Base-by-base conservation (phyloP, 2,888 invertebrate genomes). In the Leistus spinibarbis region DNA sequence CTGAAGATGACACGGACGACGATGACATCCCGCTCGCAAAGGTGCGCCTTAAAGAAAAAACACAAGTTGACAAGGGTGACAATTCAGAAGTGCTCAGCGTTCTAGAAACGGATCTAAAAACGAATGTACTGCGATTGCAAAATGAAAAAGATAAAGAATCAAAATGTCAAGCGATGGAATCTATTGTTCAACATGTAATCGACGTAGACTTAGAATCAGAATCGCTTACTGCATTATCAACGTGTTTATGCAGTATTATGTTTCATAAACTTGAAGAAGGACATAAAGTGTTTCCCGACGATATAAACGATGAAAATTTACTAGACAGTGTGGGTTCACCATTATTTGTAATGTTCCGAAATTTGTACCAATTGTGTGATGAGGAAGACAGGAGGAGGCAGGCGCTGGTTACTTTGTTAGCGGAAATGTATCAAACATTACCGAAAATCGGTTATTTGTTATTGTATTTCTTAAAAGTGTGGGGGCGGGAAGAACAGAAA, bases 381-480 rank as follows among this genome's bases (percentile, higher is more conserved):
- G 89, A 92, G 83, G 91, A 96, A 85, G 91, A 93, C 85, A 88
- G 93, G 81, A 89, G 90, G 77, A 90, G 94, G 79, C 94, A 95
- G 85, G 91, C 95, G 40, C 87, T 96, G 78, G 87, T 95, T 78
- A 90, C 92, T 79, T 88, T 98, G 64, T 87, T 97, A 75, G 92
- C 93, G 78, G 95, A 96, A 84, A 92, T 97, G 87, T 90, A 93
- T 80, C 85, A 88, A 80, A 90, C 88, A 81, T 90, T 94, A 81
- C 90, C 92, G 10, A 89, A 91, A 82, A 89, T 95, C 75, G 97
- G 97, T 63, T 97, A 95, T 85, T 89, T 94, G 80, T 88, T 98
- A 78, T 87, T 98, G 68, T 97, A 96, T 87, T 98, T 95, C 86
- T 88, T 96, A 79, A 96, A 95, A 90, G 94, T 93, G 77, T 88